phyloP scores from a whole-genome alignment of 1,140 invertebrate genomes.

The Drosophila arawakana region DNA sequence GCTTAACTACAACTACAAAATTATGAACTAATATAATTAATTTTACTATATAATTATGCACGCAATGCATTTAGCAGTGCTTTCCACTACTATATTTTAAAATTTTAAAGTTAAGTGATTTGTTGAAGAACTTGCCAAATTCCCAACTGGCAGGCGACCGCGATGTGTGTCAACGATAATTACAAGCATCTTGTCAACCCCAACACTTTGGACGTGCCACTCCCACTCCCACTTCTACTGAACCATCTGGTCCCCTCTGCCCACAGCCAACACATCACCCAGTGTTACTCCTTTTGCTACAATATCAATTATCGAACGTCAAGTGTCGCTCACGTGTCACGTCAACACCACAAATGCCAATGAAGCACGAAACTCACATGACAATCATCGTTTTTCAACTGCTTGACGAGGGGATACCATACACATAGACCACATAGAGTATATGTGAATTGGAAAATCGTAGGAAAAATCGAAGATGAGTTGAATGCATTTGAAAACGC shows the following conservation, averaged over 20 bases:
- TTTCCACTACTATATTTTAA: neutral
- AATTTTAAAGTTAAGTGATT: constrained; percentile 9
- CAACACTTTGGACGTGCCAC: constrained; percentile 13
- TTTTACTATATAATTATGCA: no score
- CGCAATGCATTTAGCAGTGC: no score
- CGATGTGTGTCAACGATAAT: constrained; percentile 65
- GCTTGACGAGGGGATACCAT: neutral
- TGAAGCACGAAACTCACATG: constrained; percentile 33
- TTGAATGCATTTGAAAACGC: constrained; percentile 49
- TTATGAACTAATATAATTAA: no score
- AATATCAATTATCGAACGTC: constrained; percentile 77
- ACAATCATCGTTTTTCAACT: constrained; percentile 40
- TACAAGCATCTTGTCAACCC: constrained; percentile 57
- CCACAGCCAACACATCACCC: neutral
- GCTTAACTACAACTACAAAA: no score
- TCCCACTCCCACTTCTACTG: neutral
- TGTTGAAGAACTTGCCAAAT: constrained; percentile 17
- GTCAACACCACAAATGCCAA: constrained; percentile 68
- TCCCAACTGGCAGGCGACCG: constrained; percentile 5
- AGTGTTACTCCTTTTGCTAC: constrained; percentile 22
- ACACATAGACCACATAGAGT: neutral
- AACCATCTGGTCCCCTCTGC: no score
- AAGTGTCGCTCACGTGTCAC: constrained; percentile 80
- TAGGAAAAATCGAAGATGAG: constrained; percentile 22
- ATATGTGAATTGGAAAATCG: neutral